phyloP scores from a whole-genome alignment of 2,113 vertebrate genomes.

The Ptilorrhoa leucosticta region DNA sequence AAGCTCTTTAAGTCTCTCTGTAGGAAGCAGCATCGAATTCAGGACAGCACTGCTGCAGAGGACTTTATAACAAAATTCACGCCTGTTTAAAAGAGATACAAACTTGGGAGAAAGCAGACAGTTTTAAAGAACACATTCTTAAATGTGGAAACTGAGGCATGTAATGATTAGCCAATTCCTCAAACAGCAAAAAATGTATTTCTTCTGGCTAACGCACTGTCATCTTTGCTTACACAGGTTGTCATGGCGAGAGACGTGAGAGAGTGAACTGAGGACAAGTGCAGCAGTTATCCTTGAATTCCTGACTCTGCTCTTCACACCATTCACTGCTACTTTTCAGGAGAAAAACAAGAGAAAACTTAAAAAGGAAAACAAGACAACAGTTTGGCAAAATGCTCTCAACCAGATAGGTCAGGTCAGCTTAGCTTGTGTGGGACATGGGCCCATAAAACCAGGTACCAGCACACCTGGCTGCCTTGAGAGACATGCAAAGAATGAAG shows the following conservation, averaged over 20 bases:
- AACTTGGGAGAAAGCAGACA: background rate
- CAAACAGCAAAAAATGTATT: background rate
- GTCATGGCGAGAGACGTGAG: rapidly evolving
- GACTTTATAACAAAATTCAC: background rate
- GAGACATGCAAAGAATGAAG: background rate
- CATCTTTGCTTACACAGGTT: background rate
- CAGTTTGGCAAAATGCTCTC: background rate
- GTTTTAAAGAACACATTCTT: background rate
- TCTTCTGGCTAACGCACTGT: background rate
- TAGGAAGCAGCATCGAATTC: rapidly evolving
- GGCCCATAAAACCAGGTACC: background rate
- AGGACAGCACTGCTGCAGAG: rapidly evolving
- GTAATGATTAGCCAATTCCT: background rate
- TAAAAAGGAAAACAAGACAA: background rate
- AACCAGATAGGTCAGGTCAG: no score
- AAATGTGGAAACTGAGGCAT: background rate
- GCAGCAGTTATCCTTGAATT: background rate
- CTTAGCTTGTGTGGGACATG: rapidly evolving
- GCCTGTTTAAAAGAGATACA: background rate
- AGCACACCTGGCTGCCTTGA: background rate
- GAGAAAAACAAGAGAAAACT: background rate
- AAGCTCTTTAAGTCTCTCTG: background rate
- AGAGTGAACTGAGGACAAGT: background rate
- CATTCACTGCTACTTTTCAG: background rate
- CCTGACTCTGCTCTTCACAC: background rate